phyloP scores from a whole-genome alignment of 2,888 invertebrate species.

The Peribatodes rhomboidaria region DNA sequence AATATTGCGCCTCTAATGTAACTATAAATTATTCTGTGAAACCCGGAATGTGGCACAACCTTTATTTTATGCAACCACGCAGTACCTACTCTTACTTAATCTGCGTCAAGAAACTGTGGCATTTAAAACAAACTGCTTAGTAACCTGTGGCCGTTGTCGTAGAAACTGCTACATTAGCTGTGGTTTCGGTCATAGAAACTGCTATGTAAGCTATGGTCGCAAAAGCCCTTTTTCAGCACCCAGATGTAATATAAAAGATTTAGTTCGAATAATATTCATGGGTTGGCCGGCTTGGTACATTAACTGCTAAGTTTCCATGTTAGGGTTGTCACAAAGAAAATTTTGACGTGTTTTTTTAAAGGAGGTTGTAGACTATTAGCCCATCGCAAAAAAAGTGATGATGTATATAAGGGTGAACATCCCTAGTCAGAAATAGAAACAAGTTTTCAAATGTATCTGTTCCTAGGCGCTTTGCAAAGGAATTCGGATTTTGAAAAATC shows the following conservation, averaged over 20 bases:
- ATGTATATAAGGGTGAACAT: too few relatives aligned
- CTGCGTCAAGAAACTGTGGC: not conserved
- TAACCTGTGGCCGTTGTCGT: not conserved
- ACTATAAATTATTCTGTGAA: slow-evolving; percentile 35
- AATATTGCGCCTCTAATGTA: slow-evolving; percentile 46
- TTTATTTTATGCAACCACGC: slow-evolving; percentile 10
- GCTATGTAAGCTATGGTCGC: not conserved
- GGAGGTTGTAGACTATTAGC: not conserved
- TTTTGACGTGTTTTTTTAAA: not conserved
- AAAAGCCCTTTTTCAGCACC: slow-evolving; percentile 44
- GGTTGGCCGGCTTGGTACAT: slow-evolving; percentile 55
- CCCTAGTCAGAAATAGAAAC: too few relatives aligned
- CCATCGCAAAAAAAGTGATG: too few relatives aligned
- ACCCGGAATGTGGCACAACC: slow-evolving; percentile 6
- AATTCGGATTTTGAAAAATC: too few relatives aligned
- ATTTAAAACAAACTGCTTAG: not conserved
- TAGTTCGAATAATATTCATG: slow-evolving; percentile 73
- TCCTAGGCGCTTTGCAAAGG: too few relatives aligned
- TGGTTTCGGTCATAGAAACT: not conserved
- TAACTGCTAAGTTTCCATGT: slow-evolving; percentile 56
- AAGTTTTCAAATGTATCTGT: too few relatives aligned
- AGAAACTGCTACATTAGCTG: not conserved
- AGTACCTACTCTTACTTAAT: slow-evolving; percentile 3
- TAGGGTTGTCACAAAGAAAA: slow-evolving; percentile 54
- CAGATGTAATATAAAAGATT: slow-evolving; percentile 66